Evolutionary conservation across 2,797 vertebrate species (phyloP), one percentile per base, ranked within the genome.

Genomic region (Melanotaenia nigrans): DNA sequence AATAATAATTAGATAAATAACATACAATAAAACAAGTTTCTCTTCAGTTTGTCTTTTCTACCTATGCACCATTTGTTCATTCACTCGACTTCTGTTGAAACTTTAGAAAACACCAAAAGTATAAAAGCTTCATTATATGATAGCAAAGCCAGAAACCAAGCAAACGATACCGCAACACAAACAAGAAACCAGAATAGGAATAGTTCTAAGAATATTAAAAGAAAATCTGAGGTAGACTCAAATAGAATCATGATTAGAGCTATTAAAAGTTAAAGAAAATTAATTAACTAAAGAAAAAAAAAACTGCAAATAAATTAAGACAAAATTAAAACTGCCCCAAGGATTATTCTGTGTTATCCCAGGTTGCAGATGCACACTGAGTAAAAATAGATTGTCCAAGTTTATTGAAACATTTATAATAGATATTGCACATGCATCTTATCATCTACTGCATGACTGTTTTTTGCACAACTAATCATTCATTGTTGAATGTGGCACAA

Each of bases 291-390:
- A 8, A 45, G 18, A 42, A 13, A 28, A 30, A 61, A n/a, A 20
- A 18, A 61, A 16, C 40, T 30, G 16, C 5, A 47, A 30, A 40
- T 18, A 5, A 61, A 47, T 28, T 20, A 47, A 47, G 24, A 45
- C 38, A 11, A 28, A 30, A 61, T 61, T 20, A 61, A 61, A 45
- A 8, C 16, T 61, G 10, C 60, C 60, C 16, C 8, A 24, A 61
- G 36, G 59, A 61, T 45, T 61, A 28, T 61, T 42, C 24, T 42
- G 24, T 25, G 0, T 42, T 28, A 18, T 61, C 24, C 14, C 24
- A 61, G 59, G 25, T 42, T 42, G 38, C 59, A 61, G 59, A 38
- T 40, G 24, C 22, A 42, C 22, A 61, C 14, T 20, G 24, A 61
- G 33, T 10, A 25, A 61, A 36, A 30, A 45, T 32, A 4, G 4